phyloP scores from a whole-genome alignment of 2,113 vertebrate species.

The Mohoua ochrocephala region DNA sequence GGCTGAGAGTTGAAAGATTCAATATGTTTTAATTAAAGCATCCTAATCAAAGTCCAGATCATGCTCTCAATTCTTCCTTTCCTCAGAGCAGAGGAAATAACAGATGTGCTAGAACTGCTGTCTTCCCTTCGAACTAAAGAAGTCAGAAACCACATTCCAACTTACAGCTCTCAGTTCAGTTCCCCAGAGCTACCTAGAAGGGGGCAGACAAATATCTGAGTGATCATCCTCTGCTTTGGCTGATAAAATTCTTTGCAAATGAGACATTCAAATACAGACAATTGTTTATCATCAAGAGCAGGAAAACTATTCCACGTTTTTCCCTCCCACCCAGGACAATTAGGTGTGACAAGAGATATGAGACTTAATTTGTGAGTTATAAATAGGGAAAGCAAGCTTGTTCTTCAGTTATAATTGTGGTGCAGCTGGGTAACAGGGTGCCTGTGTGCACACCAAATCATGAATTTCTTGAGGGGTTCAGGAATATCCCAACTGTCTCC shows the following conservation, averaged over 20 bases:
- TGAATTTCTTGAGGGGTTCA: background rate
- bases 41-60: background rate
- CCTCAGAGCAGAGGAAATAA: background rate
- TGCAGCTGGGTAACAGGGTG: background rate
- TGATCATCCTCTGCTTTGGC: background rate
- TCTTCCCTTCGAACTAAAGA: background rate
- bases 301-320: background rate
- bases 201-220: background rate
- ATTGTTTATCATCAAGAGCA: background rate
- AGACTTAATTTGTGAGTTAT: background rate
- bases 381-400: background rate
- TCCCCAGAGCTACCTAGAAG: background rate
- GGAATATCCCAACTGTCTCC: background rate
- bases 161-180: background rate
- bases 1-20: background rate
- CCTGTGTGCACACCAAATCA: background rate
- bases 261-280: background rate
- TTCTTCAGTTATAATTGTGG: background rate
- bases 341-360: background rate
- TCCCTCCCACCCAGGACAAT: background rate
- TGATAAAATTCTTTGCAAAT: background rate
- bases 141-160: background rate
- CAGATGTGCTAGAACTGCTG: background rate
- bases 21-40: slow-evolving; percentile 2
- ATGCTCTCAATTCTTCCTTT: background rate